phyloP scores from a whole-genome alignment of 2,888 invertebrate genomes.

The Thera britannica region DNA sequence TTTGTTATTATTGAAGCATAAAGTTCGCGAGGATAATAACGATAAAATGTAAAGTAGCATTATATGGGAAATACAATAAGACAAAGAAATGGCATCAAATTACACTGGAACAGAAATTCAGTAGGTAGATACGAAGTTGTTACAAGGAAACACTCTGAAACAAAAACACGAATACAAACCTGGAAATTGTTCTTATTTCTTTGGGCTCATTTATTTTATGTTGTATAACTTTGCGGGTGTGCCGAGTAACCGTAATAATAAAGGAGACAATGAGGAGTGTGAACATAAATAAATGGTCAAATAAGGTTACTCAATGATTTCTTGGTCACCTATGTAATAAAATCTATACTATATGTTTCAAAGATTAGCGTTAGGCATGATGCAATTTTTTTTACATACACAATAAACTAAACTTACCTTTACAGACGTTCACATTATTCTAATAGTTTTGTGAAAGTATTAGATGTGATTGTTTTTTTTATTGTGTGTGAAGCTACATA shows the following conservation, averaged over 20 bases:
- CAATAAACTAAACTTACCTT: no score
- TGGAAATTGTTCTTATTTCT: conserved; percentile 43
- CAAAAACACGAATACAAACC: conserved; percentile 41
- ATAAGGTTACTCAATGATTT: conserved; percentile 11
- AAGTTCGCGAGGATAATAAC: conserved; percentile 35
- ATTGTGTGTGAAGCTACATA: no score
- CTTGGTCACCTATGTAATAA: no score
- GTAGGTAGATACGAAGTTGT: conserved; percentile 36
- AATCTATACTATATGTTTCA: no score
- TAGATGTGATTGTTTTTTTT: no score
- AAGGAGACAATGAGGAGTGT: conserved; percentile 46
- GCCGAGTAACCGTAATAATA: conserved; percentile 41
- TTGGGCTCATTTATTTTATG: conserved; percentile 42
- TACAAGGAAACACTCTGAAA: conserved; percentile 36
- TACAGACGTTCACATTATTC: no score
- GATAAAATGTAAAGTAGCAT: conserved; percentile 40
- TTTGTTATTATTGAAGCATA: conserved; percentile 28
- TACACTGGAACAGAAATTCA: conserved; percentile 36
- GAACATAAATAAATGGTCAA: conserved; percentile 43
- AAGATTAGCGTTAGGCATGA: no score
- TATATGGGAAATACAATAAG: conserved; percentile 36
- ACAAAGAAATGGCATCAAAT: conserved; percentile 41
- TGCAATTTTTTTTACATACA: no score
- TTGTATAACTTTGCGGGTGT: conserved; percentile 32
- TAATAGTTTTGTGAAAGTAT: no score